These are phyloP conservation scores for Mungos mungo DNA, from an alignment of 2,113 vertebrate genomes.

Conservation along the genomic window DNA sequence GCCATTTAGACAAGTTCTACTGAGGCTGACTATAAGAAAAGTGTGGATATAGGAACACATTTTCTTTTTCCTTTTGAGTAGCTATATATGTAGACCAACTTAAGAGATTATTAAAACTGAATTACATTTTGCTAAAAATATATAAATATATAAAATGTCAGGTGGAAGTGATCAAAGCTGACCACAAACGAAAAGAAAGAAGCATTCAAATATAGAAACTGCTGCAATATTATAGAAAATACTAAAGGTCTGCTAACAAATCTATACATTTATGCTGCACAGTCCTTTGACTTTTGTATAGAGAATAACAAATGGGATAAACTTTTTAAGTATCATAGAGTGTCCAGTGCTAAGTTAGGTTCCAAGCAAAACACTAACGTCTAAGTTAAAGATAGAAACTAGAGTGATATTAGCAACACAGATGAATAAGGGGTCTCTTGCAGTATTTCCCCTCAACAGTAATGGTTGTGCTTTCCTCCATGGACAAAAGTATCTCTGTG, in stretches of 20 bases:
- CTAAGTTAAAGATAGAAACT: not conserved
- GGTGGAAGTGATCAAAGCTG: not conserved
- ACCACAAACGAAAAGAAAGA: not conserved
- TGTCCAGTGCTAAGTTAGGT: not conserved
- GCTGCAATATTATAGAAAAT: not conserved
- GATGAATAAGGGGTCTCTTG: not conserved
- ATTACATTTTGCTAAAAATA: not conserved
- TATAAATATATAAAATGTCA: not conserved
- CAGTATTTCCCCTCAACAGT: not conserved
- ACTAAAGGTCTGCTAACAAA: not conserved
- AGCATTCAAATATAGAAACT: not conserved
- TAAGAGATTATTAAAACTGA: not conserved
- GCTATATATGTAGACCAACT: not conserved
- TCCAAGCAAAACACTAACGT: not conserved
- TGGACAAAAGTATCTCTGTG: not conserved
- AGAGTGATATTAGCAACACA: not conserved
- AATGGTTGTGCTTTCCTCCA: not conserved
- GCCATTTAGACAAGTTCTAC: not conserved
- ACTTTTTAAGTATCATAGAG: not conserved
- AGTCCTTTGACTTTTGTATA: not conserved
- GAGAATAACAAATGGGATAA: not conserved
- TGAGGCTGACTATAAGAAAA: not conserved
- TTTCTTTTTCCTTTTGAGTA: not conserved
- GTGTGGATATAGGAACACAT: not conserved
- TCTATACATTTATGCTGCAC: accelerated